Conservation (phyloP, 2,113 vertebrate species). For the Kryptolebias marmoratus region DNA sequence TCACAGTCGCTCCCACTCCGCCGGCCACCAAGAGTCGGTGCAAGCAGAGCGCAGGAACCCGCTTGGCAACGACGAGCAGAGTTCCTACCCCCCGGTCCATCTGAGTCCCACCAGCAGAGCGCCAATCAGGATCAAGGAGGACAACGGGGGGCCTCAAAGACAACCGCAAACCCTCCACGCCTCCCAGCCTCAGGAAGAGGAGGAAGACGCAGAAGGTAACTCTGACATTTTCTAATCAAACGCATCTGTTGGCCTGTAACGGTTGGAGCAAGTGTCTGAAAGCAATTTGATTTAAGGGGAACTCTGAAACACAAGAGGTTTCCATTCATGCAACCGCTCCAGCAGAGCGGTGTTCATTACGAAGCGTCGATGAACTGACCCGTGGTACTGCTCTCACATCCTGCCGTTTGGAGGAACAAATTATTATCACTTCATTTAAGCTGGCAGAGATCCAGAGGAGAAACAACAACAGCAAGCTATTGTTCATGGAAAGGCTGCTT, state of each 20-base stretch:
- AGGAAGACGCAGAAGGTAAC: conserved; percentile 78
- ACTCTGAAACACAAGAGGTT: conserved; percentile 4
- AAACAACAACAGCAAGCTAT: conserved; percentile 50
- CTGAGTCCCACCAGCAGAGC: conserved; percentile 75
- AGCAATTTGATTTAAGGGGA: conserved; percentile 3
- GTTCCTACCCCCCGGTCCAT: conserved; percentile 52
- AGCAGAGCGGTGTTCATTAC: conserved; percentile 1
- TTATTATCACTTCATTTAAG: conserved; percentile 47
- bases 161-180: conserved; percentile 70
- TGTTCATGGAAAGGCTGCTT: conserved; percentile 52
- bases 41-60: conserved; percentile 6
- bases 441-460: conserved; percentile 55
- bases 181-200: conserved; percentile 67
- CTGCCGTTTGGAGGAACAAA: conserved; percentile 53
- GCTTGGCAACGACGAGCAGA: conserved; percentile 22
- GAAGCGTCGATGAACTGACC: not conserved
- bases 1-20: conserved; percentile 7
- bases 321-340: conserved; percentile 3
- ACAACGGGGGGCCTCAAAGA: conserved; percentile 65
- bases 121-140: conserved; percentile 68
- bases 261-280: not conserved
- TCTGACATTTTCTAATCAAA: not conserved
- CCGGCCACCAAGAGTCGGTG: conserved; percentile 18
- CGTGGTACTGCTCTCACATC: conserved; percentile 50
- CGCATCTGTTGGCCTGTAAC: not conserved